phyloP scores from a whole-genome alignment of 2,113 vertebrate genomes.

The Pygoscelis adeliae region DNA sequence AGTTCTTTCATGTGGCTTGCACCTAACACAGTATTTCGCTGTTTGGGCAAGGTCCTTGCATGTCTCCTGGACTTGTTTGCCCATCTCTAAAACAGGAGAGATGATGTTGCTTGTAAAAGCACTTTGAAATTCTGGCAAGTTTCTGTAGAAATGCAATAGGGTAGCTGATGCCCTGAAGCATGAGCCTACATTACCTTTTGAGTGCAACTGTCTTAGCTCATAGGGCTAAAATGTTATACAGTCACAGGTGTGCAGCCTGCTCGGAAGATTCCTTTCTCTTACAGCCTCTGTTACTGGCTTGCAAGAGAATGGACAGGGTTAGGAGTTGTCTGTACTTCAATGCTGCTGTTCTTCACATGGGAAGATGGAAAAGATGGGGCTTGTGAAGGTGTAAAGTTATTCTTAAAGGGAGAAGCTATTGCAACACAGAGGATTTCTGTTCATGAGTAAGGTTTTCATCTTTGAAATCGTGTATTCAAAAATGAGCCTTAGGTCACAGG shows the following conservation, averaged over 20 bases:
- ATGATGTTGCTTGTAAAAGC: neutral
- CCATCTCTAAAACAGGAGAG: neutral
- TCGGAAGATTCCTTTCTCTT: neutral
- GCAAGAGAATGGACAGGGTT: neutral
- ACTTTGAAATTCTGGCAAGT: neutral
- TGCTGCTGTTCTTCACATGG: neutral
- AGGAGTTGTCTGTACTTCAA: neutral
- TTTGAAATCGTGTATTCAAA: neutral
- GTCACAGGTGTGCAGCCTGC: neutral
- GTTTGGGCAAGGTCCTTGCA: neutral
- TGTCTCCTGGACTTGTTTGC: neutral
- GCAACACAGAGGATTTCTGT: neutral
- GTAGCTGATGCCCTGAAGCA: neutral
- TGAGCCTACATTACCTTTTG: neutral
- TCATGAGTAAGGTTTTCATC: neutral
- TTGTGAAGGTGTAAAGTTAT: neutral
- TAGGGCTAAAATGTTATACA: neutral
- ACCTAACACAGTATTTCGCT: neutral
- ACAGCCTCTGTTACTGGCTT: neutral
- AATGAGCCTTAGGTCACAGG: neutral
- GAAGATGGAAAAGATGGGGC: neutral
- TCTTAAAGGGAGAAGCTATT: neutral
- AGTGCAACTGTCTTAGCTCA: neutral
- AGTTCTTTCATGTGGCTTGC: neutral
- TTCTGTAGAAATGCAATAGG: neutral